Percentiles rank a stretch among this genome's conserved stretches.
Evolutionary conservation across 2,888 invertebrate genomes (phyloP).

Genomic region (Timema podura): DNA sequence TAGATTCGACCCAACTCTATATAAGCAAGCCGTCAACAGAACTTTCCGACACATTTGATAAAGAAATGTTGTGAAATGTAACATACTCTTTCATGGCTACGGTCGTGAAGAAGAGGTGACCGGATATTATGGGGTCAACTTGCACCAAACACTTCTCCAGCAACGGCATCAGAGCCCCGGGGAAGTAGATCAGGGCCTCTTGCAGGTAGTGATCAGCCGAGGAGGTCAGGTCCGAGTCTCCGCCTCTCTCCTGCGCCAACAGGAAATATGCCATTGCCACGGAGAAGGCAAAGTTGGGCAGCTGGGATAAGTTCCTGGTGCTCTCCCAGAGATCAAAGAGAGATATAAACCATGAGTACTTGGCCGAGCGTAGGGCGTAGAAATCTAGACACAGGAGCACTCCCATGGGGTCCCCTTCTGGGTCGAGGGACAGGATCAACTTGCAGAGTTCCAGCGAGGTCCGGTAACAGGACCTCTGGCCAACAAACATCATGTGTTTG

Average conservation of each 20-base stretch:
- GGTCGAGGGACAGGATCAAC: conserved; percentile 71
- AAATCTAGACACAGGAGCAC: conserved; percentile 74
- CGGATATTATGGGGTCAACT: conserved; percentile 59
- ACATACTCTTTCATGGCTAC: conserved; percentile 45
- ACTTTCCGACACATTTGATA: no score
- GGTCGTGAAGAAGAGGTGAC: conserved; percentile 50
- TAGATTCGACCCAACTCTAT: no score
- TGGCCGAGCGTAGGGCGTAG: conserved; percentile 65
- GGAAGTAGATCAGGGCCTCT: conserved; percentile 76
- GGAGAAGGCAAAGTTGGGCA: conserved; percentile 87
- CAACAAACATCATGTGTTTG: conserved; percentile 73
- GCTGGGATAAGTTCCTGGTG: conserved; percentile 65
- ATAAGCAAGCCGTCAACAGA: no score
- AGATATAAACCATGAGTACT: conserved; percentile 65
- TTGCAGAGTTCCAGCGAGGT: conserved; percentile 87
- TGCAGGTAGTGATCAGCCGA: conserved; percentile 63
- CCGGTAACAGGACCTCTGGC: conserved; percentile 74
- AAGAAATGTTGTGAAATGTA: conserved; percentile 5
- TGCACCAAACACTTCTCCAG: conserved; percentile 73
- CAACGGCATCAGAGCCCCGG: conserved; percentile 66
- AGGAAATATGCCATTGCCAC: conserved; percentile 70
- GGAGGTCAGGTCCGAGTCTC: conserved; percentile 40
- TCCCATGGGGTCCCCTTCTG: conserved; percentile 72
- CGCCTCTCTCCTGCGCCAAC: conserved; percentile 44
- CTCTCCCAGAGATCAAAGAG: conserved; percentile 53